Percentiles rank a stretch among this genome's conserved stretches.
Evolutionary conservation across 1,140 invertebrate genomes (phyloP).

Genomic region (Lepidurus arcticus): DNA sequence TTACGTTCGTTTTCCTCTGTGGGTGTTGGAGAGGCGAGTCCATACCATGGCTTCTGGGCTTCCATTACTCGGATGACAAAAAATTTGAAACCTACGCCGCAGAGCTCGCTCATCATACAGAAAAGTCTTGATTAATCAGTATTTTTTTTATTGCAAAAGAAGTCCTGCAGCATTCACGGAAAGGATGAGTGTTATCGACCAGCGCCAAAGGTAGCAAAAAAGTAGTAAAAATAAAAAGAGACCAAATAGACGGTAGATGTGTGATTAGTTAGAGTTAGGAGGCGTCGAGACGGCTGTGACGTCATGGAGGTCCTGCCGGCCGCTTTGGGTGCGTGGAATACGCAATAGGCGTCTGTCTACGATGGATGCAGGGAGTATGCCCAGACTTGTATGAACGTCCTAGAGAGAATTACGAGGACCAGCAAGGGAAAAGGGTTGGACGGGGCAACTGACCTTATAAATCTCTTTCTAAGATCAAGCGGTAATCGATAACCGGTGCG

Average conservation of each 20-base stretch:
- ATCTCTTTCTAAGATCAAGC: neutral
- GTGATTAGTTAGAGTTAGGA: constrained; percentile 15
- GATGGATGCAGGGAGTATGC: neutral
- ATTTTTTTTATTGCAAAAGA: neutral
- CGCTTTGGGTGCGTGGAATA: neutral
- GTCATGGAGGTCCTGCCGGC: neutral
- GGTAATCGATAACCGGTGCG: neutral
- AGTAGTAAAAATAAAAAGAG: neutral
- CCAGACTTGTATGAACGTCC: neutral
- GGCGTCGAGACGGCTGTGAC: neutral
- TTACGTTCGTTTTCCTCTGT: neutral
- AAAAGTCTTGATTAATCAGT: constrained; percentile 7
- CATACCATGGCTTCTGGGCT: neutral
- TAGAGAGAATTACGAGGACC: neutral
- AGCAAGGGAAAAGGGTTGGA: neutral
- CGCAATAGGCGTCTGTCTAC: neutral
- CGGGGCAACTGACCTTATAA: constrained; percentile 1
- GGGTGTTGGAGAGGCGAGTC: neutral
- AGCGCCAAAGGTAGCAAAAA: neutral
- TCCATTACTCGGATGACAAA: constrained; percentile 15
- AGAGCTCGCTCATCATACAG: neutral
- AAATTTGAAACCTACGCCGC: neutral
- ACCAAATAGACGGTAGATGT: neutral
- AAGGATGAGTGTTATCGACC: constrained; percentile 9
- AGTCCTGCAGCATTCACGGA: neutral